Conservation (phyloP, 1,140 invertebrate species). For the Samia ricini region DNA sequence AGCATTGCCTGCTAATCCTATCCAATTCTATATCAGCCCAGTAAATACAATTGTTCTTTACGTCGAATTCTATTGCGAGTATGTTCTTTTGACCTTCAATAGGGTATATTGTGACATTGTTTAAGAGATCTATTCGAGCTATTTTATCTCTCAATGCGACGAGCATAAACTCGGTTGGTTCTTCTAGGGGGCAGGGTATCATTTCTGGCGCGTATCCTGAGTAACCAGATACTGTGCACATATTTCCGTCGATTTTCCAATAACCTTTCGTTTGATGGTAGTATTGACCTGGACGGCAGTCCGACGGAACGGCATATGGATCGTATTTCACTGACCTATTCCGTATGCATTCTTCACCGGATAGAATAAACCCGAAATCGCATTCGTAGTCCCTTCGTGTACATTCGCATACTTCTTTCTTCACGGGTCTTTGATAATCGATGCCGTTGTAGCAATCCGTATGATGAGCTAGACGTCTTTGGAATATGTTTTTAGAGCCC, state of each 20-base stretch:
- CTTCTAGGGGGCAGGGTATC: slow-evolving; percentile 82
- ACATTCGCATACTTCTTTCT: slow-evolving; percentile 86
- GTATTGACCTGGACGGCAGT: slow-evolving; percentile 84
- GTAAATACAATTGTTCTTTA: slow-evolving; percentile 90
- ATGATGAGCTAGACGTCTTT: slow-evolving; percentile 82
- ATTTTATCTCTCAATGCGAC: slow-evolving; percentile 88
- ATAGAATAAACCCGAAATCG: slow-evolving; percentile 78
- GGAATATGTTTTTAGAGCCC: slow-evolving; percentile 86
- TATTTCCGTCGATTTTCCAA: slow-evolving; percentile 88
- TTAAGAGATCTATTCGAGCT: slow-evolving; percentile 83
- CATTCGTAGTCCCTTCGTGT: slow-evolving; percentile 91
- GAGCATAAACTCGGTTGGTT: slow-evolving; percentile 86
- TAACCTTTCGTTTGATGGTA: slow-evolving; percentile 93
- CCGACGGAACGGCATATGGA: slow-evolving; percentile 82
- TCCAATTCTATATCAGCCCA: slow-evolving; percentile 92
- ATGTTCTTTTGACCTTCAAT: slow-evolving; percentile 86
- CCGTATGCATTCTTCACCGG: slow-evolving; percentile 79
- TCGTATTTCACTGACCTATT: slow-evolving; percentile 79
- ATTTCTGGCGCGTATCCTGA: slow-evolving; percentile 84
- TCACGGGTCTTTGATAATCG: slow-evolving; percentile 84
- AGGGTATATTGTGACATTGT: slow-evolving; percentile 81
- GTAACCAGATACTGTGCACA: slow-evolving; percentile 84
- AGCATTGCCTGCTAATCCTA: slow-evolving; percentile 88
- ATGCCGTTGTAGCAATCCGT: slow-evolving; percentile 89
- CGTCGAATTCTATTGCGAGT: slow-evolving; percentile 93